Evolutionary conservation across 2,888 invertebrate species (phyloP).

Genomic region (Tricholauxania praeusta): DNA sequence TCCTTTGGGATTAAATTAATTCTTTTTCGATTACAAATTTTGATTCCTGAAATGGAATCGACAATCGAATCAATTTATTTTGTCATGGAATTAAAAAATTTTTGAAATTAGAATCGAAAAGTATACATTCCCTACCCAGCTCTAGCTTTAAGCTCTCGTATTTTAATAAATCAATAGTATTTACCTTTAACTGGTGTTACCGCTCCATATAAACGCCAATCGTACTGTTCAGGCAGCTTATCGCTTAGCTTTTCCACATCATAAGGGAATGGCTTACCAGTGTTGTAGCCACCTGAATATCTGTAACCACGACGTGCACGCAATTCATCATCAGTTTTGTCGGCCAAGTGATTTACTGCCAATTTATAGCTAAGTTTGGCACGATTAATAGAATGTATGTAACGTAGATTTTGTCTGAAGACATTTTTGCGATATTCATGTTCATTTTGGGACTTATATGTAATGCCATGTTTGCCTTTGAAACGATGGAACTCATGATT

Average conservation of each 20-base stretch:
- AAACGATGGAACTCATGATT: constrained; percentile 80
- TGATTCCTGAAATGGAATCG: no score
- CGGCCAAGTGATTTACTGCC: constrained; percentile 89
- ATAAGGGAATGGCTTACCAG: constrained; percentile 84
- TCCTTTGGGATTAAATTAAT: no score
- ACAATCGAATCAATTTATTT: no score
- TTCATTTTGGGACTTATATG: constrained; percentile 76
- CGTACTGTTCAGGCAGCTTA: constrained; percentile 80
- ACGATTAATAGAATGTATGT: constrained; percentile 85
- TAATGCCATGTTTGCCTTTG: constrained; percentile 77
- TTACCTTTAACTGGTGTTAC: constrained; percentile 93
- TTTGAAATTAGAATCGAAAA: not conserved
- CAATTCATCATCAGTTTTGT: constrained; percentile 82
- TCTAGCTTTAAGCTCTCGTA: not conserved
- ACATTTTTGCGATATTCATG: constrained; percentile 78
- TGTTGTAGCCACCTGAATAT: constrained; percentile 76
- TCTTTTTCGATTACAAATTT: no score
- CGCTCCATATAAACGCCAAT: constrained; percentile 93
- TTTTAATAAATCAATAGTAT: not conserved
- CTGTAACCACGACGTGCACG: constrained; percentile 78
- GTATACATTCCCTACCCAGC: no score
- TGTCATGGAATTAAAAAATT: no score
- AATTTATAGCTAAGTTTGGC: constrained; percentile 79
- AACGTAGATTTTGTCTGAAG: constrained; percentile 89
- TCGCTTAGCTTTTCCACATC: constrained; percentile 70